Base-by-base conservation (phyloP, 2,797 vertebrate species). In the Sorex maritimensis region DNA sequence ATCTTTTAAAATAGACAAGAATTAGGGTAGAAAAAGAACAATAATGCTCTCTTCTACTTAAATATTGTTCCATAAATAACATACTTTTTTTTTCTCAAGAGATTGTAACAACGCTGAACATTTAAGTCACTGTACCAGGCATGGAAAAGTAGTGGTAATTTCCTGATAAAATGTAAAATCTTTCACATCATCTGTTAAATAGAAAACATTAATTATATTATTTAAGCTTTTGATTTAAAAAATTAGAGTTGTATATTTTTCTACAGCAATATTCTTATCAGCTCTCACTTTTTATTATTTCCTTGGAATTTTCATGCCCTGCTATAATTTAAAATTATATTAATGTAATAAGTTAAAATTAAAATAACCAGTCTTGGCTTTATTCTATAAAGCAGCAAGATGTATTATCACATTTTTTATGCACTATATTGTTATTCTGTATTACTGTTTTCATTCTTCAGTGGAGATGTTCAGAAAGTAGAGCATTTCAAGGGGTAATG, bases 331-430 rank as follows among this genome's bases (percentile, higher is more conserved):
- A 49, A 55, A 88, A 44, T 44, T 69, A 82, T 93, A 82, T 63
- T 93, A 91, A 91, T 72, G 75, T 26, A 80, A 79, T 95, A 88
- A 92, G 93, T 96, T 81, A 93, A 94, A 94, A 78, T 83, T 73
- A 21, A 91, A 81, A 21, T 94, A 82, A 72, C 83, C 92, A 88
- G 92, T 55, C 92, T 92, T 96, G 89, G 81, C 77, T 77, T 93
- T 93, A 88, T 5, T 83, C 52, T 93, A 95, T 89, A 92, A 86
- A 83, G 68, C 81, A 67, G 78, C 61, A 77, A 90, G 3, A 88
- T 95, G 79, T 87, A 85, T 41, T 85, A 63, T 94, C 23, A 73
- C 44, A 67, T 87, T n/a, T 81, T 14, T 95, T 86, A 77, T 83
- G 21, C 21, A 52, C 49, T 14, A 52, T 11, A 44, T 52, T 52